phyloP scores from a whole-genome alignment of 2,113 vertebrate species.

The Macroglossus sobrinus region DNA sequence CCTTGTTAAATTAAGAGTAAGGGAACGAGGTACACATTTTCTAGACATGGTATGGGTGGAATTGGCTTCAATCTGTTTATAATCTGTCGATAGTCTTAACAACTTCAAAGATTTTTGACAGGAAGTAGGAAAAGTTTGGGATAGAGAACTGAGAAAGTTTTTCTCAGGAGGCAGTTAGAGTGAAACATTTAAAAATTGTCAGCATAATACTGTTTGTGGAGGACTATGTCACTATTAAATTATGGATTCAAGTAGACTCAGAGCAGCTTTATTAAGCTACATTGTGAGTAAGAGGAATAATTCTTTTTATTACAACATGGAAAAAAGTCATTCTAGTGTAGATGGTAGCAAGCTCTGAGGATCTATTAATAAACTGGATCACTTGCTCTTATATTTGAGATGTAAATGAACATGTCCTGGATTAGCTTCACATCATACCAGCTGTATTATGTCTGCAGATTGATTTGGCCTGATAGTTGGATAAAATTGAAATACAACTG shows the following conservation, averaged over 20 bases:
- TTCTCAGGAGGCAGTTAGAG: neutral
- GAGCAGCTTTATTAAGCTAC: neutral
- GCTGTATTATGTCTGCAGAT: neutral
- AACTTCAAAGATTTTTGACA: conserved; percentile 34
- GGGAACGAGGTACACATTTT: neutral
- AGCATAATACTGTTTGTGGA: neutral
- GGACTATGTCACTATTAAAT: neutral
- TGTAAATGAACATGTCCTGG: neutral
- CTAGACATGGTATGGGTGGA: neutral
- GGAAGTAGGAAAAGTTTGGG: neutral
- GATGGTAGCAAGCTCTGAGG: neutral
- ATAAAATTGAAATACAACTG: neutral
- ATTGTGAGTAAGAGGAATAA: neutral
- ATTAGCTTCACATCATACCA: neutral
- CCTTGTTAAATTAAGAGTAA: neutral
- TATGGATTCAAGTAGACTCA: neutral
- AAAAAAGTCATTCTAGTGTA: neutral
- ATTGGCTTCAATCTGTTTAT: conserved; percentile 12
- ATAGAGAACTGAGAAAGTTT: neutral
- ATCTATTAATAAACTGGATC: neutral
- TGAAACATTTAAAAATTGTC: neutral
- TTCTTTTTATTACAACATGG: neutral
- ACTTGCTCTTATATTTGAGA: neutral
- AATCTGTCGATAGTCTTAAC: conserved; percentile 19
- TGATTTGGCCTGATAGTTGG: neutral